Percentiles rank a stretch among this genome's conserved stretches.
Evolutionary conservation across 2,888 invertebrate species (phyloP).

Genomic region (Napeogenes sylphis): DNA sequence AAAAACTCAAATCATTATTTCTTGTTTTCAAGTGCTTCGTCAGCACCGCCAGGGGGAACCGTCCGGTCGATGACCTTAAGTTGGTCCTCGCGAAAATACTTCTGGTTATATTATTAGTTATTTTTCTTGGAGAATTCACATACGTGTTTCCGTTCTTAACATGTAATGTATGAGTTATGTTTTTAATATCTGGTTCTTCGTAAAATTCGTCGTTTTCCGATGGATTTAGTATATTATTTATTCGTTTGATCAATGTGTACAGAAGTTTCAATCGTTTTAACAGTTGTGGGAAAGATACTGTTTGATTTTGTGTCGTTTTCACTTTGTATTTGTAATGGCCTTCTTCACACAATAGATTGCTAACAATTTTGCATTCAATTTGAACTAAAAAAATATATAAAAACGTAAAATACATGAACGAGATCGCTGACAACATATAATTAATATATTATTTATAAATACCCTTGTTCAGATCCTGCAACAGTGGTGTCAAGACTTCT

Average conservation of each 20-base stretch:
- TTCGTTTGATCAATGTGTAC: slow-evolving; percentile 58
- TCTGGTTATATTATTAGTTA: slow-evolving; percentile 44
- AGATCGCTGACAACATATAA: neutral
- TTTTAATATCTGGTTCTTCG: slow-evolving; percentile 45
- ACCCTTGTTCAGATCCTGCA: slow-evolving; percentile 64
- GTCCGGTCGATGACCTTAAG: slow-evolving; percentile 50
- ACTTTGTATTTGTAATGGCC: slow-evolving; percentile 47
- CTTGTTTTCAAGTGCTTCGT: slow-evolving; percentile 53
- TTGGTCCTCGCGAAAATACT: slow-evolving; percentile 60
- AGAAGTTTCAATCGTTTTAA: slow-evolving; percentile 61
- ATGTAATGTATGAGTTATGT: slow-evolving; percentile 52
- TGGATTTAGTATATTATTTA: slow-evolving; percentile 53
- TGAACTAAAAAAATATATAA: slow-evolving; percentile 46
- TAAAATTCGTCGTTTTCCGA: slow-evolving; percentile 58
- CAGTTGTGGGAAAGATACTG: slow-evolving; percentile 49
- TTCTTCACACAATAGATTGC: slow-evolving; percentile 48
- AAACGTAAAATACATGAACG: neutral
- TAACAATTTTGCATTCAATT: slow-evolving; percentile 66
- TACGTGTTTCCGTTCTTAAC: slow-evolving; percentile 49
- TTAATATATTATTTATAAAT: neutral
- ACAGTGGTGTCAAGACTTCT: slow-evolving; percentile 46
- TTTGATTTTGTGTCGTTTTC: slow-evolving; percentile 41
- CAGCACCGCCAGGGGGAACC: slow-evolving; percentile 50
- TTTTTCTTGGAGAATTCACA: slow-evolving; percentile 45
- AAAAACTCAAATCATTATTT: slow-evolving; percentile 58